Evolutionary conservation across 2,888 invertebrate species (phyloP), one percentile per base, ranked within the genome.

Genomic region (Melinopterus prodromus): DNA sequence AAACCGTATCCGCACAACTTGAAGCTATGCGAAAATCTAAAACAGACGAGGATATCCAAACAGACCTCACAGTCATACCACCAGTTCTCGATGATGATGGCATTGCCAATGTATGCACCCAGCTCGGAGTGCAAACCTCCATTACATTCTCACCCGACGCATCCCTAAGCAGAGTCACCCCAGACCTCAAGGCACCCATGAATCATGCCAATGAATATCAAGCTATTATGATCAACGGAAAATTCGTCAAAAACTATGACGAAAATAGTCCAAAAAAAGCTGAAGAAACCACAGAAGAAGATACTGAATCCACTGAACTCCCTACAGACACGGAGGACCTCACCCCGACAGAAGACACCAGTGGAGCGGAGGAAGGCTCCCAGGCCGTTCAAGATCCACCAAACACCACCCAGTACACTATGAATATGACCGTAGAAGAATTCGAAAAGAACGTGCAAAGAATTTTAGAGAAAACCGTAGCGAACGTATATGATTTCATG

Each of bases 51-150:
- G 82, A 80, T 38, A 80, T 79, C 6, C 86, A 86, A 83, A 87
- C 86, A 0, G 78, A 78, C 74, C 75, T 87, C 4, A 83, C 78
- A 5, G 87, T 86, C 6, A 72, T 78, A 14, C 87, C 87, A 6
- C 84, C 84, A 78, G 78, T 86, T 69, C 80, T 86, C 15, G 82
- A 84, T 12, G 71, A 80, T n/a, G 83, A 84, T 15, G 82, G 83
- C 70, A 81, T 84, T n/a, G 86, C 86, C 15, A 82, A 79, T 15
- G 85, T 86, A n/a, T 80, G 77, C 37, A 77, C 80, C 6, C 82
- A 84, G 70, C 72, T 84, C 16, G 80, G 83, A 6, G 82, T 81
- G 2, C 85, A 85, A 82, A 85, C 85, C 6, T 84, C 84, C 9
- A 78, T 84, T 12, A 85, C 84, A 0, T 85, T 84, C 71, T 26